A percentile compares a stretch with the other conserved stretches of the same genome.
These are phyloP conservation scores for Achroia grisella DNA, from an alignment of 1,140 invertebrate species.

Conservation along the genomic window DNA sequence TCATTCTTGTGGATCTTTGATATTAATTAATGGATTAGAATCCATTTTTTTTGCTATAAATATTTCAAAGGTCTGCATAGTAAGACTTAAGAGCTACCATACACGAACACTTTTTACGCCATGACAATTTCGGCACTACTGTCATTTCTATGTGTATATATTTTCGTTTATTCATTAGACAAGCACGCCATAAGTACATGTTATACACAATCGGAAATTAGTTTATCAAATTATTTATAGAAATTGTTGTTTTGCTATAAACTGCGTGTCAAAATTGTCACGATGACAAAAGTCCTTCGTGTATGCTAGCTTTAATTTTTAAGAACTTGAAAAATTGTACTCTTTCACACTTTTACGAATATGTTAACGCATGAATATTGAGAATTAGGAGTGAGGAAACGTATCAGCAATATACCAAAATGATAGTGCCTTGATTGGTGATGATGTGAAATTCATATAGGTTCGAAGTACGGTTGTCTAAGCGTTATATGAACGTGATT, in stretches of 20 bases:
- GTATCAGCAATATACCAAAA: conserved; percentile 73
- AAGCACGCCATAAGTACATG: too few species aligned
- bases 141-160: too few species aligned
- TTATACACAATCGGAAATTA: too few species aligned
- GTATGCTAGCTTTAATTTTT: conserved; percentile 12
- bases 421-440: conserved; percentile 65
- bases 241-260: too few species aligned
- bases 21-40: conserved; percentile 5
- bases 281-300: background rate
- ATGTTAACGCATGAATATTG: conserved; percentile 59
- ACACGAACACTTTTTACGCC: too few species aligned
- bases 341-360: conserved; percentile 47
- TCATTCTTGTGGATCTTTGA: conserved; percentile 21
- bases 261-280: too few species aligned
- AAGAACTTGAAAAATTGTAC: conserved; percentile 51
- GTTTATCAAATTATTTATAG: too few species aligned
- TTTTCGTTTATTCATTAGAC: too few species aligned
- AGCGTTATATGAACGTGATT: conserved; percentile 54
- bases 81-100: too few species aligned
- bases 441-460: conserved; percentile 49
- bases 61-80: too few species aligned
- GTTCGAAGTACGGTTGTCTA: conserved; percentile 40
- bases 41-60: too few species aligned
- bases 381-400: conserved; percentile 65
- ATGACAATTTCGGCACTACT: too few species aligned